phyloP scores from a whole-genome alignment of 1,140 invertebrate species.

The Drosophila orosa region DNA sequence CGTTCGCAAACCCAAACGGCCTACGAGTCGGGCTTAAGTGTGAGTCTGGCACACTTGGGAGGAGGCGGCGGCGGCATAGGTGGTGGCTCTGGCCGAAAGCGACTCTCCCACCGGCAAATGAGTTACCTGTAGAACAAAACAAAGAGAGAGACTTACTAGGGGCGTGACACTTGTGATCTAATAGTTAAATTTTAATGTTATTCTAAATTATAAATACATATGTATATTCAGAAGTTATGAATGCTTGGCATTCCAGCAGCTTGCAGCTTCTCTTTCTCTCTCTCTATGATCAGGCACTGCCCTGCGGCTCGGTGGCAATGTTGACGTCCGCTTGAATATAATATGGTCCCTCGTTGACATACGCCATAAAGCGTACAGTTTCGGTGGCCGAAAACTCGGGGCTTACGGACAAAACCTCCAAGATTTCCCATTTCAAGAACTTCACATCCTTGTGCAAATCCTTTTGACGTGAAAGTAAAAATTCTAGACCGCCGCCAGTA shows the following conservation, averaged over 20 bases:
- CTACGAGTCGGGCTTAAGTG: constrained; percentile 77
- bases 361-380: constrained; percentile 87
- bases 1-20: constrained; percentile 75
- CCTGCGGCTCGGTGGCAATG: constrained; percentile 87
- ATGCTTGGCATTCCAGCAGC: background rate
- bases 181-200: constrained; percentile 68
- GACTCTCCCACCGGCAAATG: constrained; percentile 67
- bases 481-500: constrained; percentile 89
- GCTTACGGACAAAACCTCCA: constrained; percentile 88
- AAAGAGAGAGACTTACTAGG: constrained; percentile 35
- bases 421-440: constrained; percentile 90
- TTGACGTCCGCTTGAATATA: constrained; percentile 88
- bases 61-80: constrained; percentile 15
- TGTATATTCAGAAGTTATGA: constrained; percentile 36
- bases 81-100: constrained; percentile 60
- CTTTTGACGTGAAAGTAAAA: constrained; percentile 88
- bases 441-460: constrained; percentile 90
- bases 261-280: background rate
- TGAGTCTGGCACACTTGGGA: constrained; percentile 73
- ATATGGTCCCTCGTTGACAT: constrained; percentile 90
- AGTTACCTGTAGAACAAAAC: constrained; percentile 76
- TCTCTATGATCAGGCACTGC: too few relatives aligned
- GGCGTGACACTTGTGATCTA: constrained; percentile 56
- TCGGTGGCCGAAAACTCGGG: constrained; percentile 87
- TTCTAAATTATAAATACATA: constrained; percentile 48